These are phyloP conservation scores for Cephus nigrinus DNA, from an alignment of 2,888 invertebrate species.

Conservation along the genomic window DNA sequence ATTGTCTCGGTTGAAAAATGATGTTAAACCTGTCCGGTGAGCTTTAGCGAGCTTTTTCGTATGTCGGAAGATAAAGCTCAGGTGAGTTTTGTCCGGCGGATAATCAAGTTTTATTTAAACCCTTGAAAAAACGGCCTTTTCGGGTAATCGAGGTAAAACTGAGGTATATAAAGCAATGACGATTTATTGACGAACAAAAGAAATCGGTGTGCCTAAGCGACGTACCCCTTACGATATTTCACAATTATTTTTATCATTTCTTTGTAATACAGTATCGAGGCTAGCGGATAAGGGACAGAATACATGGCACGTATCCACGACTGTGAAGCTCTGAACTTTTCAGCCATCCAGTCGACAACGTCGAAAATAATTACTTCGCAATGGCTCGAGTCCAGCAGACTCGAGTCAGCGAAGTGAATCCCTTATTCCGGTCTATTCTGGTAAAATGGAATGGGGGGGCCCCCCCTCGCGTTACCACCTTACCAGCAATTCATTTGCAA, in stretches of 20 bases:
- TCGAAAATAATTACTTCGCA: constrained; percentile 16
- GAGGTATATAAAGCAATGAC: background rate
- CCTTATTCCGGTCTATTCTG: constrained; percentile 8
- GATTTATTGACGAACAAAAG: background rate
- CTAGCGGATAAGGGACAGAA: background rate
- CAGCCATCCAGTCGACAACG: constrained; percentile 24
- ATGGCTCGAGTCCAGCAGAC: constrained; percentile 24
- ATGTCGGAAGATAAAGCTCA: background rate
- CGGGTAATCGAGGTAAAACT: background rate
- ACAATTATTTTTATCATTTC: background rate
- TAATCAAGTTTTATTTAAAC: background rate
- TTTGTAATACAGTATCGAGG: background rate
- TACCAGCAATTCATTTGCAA: constrained; percentile 29
- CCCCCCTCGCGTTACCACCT: constrained; percentile 1
- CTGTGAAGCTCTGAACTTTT: constrained; percentile 19
- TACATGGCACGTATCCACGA: background rate
- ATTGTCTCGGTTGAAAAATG: background rate
- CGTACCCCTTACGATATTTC: background rate
- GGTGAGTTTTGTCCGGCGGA: no score
- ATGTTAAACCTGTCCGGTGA: background rate
- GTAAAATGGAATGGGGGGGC: background rate
- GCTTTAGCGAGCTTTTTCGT: background rate
- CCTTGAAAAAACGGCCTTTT: background rate
- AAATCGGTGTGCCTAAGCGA: background rate
- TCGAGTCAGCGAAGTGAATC: constrained; percentile 31